Base-by-base conservation (phyloP, 2,797 vertebrate genomes). In the Chaetophractus vellerosus region DNA sequence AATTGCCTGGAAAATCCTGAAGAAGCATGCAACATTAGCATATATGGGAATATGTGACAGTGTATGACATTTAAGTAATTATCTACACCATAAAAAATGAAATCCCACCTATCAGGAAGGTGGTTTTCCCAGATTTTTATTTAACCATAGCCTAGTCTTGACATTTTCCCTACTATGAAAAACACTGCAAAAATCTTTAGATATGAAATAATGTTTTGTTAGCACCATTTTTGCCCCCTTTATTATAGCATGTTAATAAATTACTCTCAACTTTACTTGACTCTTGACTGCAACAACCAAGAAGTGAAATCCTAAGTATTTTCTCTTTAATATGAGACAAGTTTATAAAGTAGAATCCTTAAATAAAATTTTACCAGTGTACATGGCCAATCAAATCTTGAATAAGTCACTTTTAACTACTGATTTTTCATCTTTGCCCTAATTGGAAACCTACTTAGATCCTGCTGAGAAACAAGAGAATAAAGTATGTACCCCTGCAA, bases 381-480 rank as follows among this genome's bases (percentile, higher is more conserved):
- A 48, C 68, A 83, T 4, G 12, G 66, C 38, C 31, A 50, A 71
- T 87, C 19, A 52, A 61, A 63, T 82, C 52, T 48, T n/a, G 50
- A 3, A 52, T 82, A n/a, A 90, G 48, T 48, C 66, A n/a, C 57
- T 90, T 80, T 38, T 31, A 33, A 90, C 8, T 33, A 33, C 50
- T 82, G 16, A 55, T n/a, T 89, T 91, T 75, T 82, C 26, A 61
- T 91, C 38, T 93, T 66, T 88, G 63, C 61, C 61, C 24, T 28
- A 63, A 41, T 24, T 71, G 76, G 55, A 94, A 86, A 76, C 38
- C 41, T 79, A n/a, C 14, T 18, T 23, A 15, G 38, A n/a, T 94
- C 71, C 76, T 87, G n/a, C 68, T 59, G 55, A 87, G 55, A 31
- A 80, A 41, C 21, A 68, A 36, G 36, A 95, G 63, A 78, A 61